Evolutionary conservation across 23 tunicate genomes (phyloP).

Genomic region (Botrylloides violaceus): DNA sequence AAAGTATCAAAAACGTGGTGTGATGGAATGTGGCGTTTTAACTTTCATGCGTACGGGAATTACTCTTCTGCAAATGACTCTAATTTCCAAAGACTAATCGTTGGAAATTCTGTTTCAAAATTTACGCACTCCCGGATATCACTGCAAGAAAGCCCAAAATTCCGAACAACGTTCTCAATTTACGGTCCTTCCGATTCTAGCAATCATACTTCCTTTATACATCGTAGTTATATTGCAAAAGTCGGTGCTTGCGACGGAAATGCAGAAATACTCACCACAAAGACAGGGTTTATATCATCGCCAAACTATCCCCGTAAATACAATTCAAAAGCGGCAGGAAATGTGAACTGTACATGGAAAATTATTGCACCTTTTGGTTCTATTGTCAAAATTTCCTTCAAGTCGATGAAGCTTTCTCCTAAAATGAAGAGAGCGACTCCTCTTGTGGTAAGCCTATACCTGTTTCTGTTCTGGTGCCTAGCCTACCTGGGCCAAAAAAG

Average conservation of each 20-base stretch:
- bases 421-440: neutral
- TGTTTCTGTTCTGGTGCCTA: neutral
- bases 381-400: constrained; percentile 3
- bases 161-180: neutral
- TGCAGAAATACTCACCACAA: neutral
- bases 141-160: constrained; percentile 3
- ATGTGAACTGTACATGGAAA: constrained; percentile 11
- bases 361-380: neutral
- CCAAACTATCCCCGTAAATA: constrained; percentile 45
- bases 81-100: neutral
- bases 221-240: neutral
- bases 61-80: neutral
- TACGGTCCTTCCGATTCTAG: neutral
- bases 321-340: neutral
- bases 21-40: constrained; percentile 9
- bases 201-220: neutral
- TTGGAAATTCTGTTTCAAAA: neutral
- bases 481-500: too few relatives aligned
- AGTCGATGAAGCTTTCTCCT: neutral
- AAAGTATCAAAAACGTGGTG: constrained; percentile 28
- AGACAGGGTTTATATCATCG: constrained; percentile 29
- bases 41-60: constrained; percentile 38
- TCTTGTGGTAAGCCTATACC: too few relatives aligned
- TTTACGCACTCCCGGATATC: neutral
- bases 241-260: neutral